These are phyloP conservation scores for Copidosoma aretas DNA, from an alignment of 2,888 invertebrate genomes.

Conservation along the genomic window DNA sequence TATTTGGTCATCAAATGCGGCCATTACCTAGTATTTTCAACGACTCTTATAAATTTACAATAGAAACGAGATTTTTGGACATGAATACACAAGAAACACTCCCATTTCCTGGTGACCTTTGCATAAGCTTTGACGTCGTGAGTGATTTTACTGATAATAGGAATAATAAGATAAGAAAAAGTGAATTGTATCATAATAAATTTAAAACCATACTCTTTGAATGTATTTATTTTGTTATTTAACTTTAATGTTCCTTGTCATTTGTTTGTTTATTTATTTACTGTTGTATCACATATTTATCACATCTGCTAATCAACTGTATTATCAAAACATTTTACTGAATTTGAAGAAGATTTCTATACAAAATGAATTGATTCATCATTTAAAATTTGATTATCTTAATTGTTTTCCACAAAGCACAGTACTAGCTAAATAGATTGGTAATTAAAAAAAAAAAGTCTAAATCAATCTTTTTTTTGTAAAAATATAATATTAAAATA, in stretches of 20 bases:
- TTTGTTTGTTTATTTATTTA: not conserved
- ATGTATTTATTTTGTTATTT: not conserved
- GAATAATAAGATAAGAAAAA: conserved; percentile 5
- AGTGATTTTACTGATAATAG: conserved; percentile 29
- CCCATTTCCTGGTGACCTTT: conserved; percentile 12
- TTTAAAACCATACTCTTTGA: conserved; percentile 38
- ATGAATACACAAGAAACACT: not conserved
- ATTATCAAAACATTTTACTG: no score
- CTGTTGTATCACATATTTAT: no score
- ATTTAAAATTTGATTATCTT: not conserved
- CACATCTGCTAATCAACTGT: not conserved
- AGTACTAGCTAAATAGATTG: no score
- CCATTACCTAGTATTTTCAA: not conserved
- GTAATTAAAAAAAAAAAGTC: not conserved
- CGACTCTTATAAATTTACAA: not conserved
- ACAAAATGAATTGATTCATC: not conserved
- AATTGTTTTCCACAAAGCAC: not conserved
- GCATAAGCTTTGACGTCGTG: conserved; percentile 19
- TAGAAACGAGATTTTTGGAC: not conserved
- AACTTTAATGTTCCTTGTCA: not conserved
- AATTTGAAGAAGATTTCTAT: not conserved
- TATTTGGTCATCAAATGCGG: conserved; percentile 22
- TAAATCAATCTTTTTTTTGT: not conserved
- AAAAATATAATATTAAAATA: not conserved
- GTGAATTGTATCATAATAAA: conserved; percentile 47